These are phyloP conservation scores for Andrena hattorfiana DNA, from an alignment of 2,888 invertebrate species.

Conservation along the genomic window DNA sequence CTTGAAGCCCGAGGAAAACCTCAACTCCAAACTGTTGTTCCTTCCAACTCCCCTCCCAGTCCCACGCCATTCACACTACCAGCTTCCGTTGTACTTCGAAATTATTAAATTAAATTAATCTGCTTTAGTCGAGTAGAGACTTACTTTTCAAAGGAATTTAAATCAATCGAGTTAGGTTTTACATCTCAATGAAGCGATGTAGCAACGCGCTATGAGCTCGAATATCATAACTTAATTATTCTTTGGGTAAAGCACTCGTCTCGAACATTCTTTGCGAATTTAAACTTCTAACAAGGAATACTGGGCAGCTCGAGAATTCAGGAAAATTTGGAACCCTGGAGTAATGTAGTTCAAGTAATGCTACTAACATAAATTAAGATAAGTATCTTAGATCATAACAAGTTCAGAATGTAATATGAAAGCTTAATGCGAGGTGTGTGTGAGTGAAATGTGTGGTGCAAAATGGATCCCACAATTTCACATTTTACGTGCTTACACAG, in stretches of 20 bases:
- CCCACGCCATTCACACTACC: not conserved
- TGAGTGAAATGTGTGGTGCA: no score
- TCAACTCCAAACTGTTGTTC: conserved; percentile 29
- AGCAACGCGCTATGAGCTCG: not conserved
- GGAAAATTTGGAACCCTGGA: not conserved
- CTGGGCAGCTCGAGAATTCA: not conserved
- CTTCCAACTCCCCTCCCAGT: not conserved
- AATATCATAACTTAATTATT: not conserved
- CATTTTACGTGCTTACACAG: no score
- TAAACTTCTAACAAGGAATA: not conserved
- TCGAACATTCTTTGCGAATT: not conserved
- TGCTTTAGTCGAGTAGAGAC: conserved; percentile 20
- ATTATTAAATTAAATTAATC: conserved; percentile 43
- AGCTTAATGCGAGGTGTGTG: not conserved
- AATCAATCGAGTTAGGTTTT: conserved; percentile 17
- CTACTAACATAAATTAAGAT: no score
- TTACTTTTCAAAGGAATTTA: conserved; percentile 37
- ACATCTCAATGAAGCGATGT: not conserved
- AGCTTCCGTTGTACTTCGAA: conserved; percentile 13
- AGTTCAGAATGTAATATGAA: not conserved
- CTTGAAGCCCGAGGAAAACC: not conserved
- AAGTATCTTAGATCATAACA: no score
- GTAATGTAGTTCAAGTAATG: no score
- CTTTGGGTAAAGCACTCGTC: not conserved
- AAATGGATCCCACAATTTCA: no score